Percentiles rank a stretch among this genome's conserved stretches.
Evolutionary conservation across 2,888 invertebrate species (phyloP).

Genomic region (Craniophora ligustri): DNA sequence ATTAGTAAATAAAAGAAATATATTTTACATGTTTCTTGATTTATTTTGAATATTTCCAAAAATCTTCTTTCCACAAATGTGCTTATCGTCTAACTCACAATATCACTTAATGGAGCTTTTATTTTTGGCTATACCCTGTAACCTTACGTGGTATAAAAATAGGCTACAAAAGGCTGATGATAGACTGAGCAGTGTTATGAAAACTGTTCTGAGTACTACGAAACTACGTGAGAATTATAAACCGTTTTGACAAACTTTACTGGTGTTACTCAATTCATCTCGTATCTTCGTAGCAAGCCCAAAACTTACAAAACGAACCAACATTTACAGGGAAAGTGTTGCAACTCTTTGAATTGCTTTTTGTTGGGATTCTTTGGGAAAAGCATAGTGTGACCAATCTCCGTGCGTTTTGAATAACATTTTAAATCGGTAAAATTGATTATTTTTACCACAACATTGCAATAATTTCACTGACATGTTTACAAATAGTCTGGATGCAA

Average conservation of each 20-base stretch:
- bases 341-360: too few relatives aligned
- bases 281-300: too few relatives aligned
- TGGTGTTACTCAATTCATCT: too few relatives aligned
- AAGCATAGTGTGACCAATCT: too few relatives aligned
- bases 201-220: background rate
- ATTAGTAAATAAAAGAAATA: slow-evolving; percentile 24
- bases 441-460: slow-evolving; percentile 8
- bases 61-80: slow-evolving; percentile 18
- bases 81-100: slow-evolving; percentile 56
- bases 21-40: slow-evolving; percentile 24
- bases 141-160: slow-evolving; percentile 32
- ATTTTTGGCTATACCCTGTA: slow-evolving; percentile 63
- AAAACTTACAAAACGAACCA: too few relatives aligned
- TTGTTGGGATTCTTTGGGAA: too few relatives aligned
- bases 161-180: slow-evolving; percentile 4
- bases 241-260: too few relatives aligned
- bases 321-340: too few relatives aligned
- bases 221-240: background rate
- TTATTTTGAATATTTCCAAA: slow-evolving; percentile 45
- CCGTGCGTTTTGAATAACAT: too few relatives aligned
- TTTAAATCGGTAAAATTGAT: too few relatives aligned
- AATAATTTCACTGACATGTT: background rate
- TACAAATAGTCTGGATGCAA: too few relatives aligned
- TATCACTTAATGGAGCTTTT: slow-evolving; percentile 56
- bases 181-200: slow-evolving; percentile 2